Base-by-base conservation (phyloP, 2,888 invertebrate genomes). In the Drosophila neutralis region DNA sequence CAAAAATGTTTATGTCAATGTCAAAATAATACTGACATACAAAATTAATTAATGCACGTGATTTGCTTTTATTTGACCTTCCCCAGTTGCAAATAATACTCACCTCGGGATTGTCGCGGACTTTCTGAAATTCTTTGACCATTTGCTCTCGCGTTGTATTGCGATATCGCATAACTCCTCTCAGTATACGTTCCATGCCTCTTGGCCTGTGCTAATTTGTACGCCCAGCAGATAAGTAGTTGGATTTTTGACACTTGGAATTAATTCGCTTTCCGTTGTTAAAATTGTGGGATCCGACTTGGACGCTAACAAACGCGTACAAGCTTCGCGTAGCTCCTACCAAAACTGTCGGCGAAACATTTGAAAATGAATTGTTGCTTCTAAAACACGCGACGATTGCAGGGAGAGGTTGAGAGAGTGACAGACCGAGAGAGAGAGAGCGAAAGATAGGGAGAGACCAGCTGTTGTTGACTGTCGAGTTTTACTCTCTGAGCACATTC, bases 101-200 rank as follows among this genome's bases (percentile, higher is more conserved):
- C 72, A 93, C 93, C 91, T 92, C 91, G 29, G 98, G 98, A 94
- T 98, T 95, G 94, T 98, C 96, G 92, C 95, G 95, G 82, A 98
- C 97, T 95, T 96, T 94, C 93, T 97, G 94, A 93, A 98, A 98
- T 93, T 98, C 98, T 93, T 97, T 96, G 38, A 98, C 97, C 98
- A 98, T 98, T 90, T 95, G 95, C 72, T 96, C 95, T 78, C 97
- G 95, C 80, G 97, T 96, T 66, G 96, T 95, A 74, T 96, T 95
- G 71, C 98, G 95, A 93, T 98, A 98, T 90, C 96, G 95, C 95
- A 98, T 97, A 63, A 98, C 96, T 60, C 98, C 98, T 91, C 96
- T 95, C 81, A 98, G 93, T 92, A 98, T 97, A 93, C 96, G 95
- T 90, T 98, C 97, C 97, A 98, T 98, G 18, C 53, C 40, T 53